Conservation (phyloP, 2,888 invertebrate genomes). For the Julus scandinavius region DNA sequence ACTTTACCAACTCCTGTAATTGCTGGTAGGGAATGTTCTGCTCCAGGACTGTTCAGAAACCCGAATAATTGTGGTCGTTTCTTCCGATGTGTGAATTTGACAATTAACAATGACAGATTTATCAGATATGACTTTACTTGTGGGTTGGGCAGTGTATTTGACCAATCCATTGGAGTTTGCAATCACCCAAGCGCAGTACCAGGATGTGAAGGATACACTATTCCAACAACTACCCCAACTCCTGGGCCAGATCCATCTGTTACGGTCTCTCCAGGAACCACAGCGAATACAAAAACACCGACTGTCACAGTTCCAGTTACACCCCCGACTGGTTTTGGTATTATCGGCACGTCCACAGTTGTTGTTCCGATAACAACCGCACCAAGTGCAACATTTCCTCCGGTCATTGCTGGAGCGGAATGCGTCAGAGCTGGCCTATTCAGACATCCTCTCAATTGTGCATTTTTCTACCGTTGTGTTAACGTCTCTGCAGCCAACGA, state of each 20-base stretch:
- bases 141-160: slow-evolving; percentile 60
- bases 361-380: slow-evolving; percentile 15
- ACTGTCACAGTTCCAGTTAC: slow-evolving; percentile 38
- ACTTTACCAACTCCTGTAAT: slow-evolving; percentile 35
- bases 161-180: slow-evolving; percentile 60
- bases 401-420: slow-evolving; percentile 43
- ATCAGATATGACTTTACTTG: slow-evolving; percentile 60
- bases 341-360: slow-evolving; percentile 8
- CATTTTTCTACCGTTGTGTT: slow-evolving; percentile 52
- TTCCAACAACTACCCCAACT: neutral
- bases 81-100: slow-evolving; percentile 58
- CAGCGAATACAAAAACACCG: neutral
- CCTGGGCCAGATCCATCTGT: slow-evolving; percentile 1
- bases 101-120: slow-evolving; percentile 1
- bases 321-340: neutral
- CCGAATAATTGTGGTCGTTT: slow-evolving; percentile 63
- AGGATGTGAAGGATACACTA: slow-evolving; percentile 48
- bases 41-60: slow-evolving; percentile 60
- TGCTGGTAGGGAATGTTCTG: slow-evolving; percentile 56
- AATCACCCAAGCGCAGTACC: slow-evolving; percentile 59
- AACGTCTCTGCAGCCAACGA: slow-evolving; percentile 11
- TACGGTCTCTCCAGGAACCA: neutral
- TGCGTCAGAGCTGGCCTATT: slow-evolving; percentile 48
- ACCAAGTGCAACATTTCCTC: slow-evolving; percentile 44
- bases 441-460: slow-evolving; percentile 51